Percentiles rank a stretch among this genome's conserved stretches.
These are phyloP conservation scores for Anoncus sp. DNA, from an alignment of 2,888 invertebrate species.

Conservation along the genomic window DNA sequence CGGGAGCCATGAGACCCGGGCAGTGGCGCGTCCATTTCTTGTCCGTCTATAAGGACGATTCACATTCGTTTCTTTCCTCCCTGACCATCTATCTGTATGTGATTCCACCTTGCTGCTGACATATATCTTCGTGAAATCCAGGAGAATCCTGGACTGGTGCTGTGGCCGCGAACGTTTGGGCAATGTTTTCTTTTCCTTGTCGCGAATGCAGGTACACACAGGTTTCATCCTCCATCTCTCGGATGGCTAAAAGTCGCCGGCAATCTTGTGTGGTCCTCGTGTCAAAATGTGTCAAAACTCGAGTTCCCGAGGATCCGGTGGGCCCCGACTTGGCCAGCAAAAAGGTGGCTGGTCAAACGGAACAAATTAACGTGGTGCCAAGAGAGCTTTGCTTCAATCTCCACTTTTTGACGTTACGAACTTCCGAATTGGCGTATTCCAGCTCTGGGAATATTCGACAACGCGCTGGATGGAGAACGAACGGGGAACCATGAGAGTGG, in stretches of 20 bases:
- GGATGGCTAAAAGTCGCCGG: slow-evolving; percentile 31
- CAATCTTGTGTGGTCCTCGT: slow-evolving; percentile 82
- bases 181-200: slow-evolving; percentile 75
- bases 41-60: slow-evolving; percentile 75
- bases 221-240: too few relatives aligned
- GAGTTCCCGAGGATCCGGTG: slow-evolving; percentile 75
- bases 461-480: too few relatives aligned
- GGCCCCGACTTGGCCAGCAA: slow-evolving; percentile 65
- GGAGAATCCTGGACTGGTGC: slow-evolving; percentile 40
- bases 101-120: slow-evolving; percentile 21
- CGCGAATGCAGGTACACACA: too few relatives aligned
- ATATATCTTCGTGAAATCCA: slow-evolving; percentile 13
- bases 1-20: slow-evolving; percentile 71
- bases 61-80: slow-evolving; percentile 49
- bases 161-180: slow-evolving; percentile 60
- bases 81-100: slow-evolving; percentile 4
- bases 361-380: slow-evolving; percentile 77
- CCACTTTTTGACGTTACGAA: too few relatives aligned
- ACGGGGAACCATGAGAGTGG: too few relatives aligned
- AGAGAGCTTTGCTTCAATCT: too few relatives aligned
- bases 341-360: slow-evolving; percentile 72
- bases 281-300: slow-evolving; percentile 83
- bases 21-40: slow-evolving; percentile 77
- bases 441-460: too few relatives aligned
- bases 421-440: too few relatives aligned